phyloP scores from a whole-genome alignment of 2,797 vertebrate genomes.

The Acrossocheilus fasciatus region DNA sequence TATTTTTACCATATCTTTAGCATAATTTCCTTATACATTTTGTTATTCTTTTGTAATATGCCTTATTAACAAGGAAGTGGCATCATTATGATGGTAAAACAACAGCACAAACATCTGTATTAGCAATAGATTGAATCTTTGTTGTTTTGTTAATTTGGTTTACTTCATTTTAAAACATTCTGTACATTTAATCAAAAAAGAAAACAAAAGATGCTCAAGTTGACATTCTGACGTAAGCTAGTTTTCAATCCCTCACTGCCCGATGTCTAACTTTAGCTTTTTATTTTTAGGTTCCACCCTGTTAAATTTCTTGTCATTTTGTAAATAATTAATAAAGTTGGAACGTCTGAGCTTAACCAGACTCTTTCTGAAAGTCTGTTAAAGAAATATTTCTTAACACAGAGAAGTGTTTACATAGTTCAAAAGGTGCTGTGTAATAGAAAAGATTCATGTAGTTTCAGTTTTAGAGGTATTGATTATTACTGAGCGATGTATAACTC shows the following conservation, averaged over 20 bases:
- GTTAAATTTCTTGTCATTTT: not conserved
- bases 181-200: not conserved
- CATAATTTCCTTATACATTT: no score
- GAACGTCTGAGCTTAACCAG: not conserved
- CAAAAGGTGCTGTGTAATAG: not conserved
- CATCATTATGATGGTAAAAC: not conserved
- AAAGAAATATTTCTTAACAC: not conserved
- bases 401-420: not conserved
- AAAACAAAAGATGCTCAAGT: not conserved
- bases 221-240: not conserved
- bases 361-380: not conserved
- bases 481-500: not conserved
- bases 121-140: no score
- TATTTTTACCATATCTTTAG: no score
- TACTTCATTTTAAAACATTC: not conserved
- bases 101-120: not conserved
- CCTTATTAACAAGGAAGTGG: not conserved
- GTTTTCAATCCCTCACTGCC: not conserved
- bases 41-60: not conserved
- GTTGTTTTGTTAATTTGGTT: not conserved
- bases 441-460: not conserved
- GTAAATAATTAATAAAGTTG: not conserved
- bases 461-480: not conserved
- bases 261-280: not conserved
- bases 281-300: not conserved